phyloP scores from a whole-genome alignment of 2,113 vertebrate genomes.

The Sapayoa aenigma region DNA sequence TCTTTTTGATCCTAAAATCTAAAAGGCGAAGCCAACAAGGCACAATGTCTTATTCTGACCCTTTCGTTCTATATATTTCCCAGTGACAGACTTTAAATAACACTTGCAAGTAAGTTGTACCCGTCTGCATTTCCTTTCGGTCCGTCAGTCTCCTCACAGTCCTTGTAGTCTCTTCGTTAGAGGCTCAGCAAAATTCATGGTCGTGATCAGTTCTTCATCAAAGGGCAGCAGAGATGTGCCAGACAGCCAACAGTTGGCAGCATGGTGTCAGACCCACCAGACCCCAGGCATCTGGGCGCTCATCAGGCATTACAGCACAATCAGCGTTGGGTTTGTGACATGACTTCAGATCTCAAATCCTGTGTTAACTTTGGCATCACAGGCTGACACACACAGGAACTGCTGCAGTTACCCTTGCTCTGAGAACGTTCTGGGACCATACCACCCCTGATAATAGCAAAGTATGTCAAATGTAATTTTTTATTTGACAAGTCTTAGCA shows the following conservation, averaged over 20 bases:
- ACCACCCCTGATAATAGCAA: not conserved
- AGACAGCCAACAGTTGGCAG: not conserved
- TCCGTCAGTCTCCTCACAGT: not conserved
- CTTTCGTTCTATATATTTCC: slow-evolving; percentile 17
- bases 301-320: not conserved
- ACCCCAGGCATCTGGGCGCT: not conserved
- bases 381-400: not conserved
- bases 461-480: not conserved
- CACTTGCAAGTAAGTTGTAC: not conserved
- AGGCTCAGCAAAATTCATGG: not conserved
- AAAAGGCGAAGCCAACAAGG: slow-evolving; percentile 5
- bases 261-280: not conserved
- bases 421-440: not conserved
- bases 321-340: not conserved
- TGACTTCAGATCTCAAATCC: not conserved
- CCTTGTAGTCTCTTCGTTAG: not conserved
- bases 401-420: not conserved
- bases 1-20: slow-evolving; percentile 43
- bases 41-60: slow-evolving; percentile 12
- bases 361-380: accelerated
- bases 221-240: not conserved
- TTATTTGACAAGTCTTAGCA: not conserved
- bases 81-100: slow-evolving; percentile 4
- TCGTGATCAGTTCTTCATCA: not conserved
- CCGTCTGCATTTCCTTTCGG: not conserved